Conservation (phyloP, 2,888 invertebrate genomes). For the Alloplasta piceator region DNA sequence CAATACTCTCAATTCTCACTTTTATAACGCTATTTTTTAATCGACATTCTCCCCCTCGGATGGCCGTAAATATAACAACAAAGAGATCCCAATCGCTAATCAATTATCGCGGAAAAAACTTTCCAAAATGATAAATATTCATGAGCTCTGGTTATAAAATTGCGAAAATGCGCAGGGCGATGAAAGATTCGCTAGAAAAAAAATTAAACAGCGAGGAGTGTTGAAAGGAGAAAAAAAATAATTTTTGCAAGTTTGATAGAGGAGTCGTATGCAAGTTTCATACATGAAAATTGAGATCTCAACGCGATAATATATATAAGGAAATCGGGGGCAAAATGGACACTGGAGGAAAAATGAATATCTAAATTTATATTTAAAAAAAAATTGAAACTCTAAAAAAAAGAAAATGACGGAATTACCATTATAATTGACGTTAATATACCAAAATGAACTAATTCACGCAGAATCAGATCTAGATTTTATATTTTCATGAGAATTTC, state of each 20-base stretch:
- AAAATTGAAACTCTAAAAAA: no score
- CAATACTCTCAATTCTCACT: background rate
- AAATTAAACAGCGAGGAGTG: background rate
- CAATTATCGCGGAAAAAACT: constrained; percentile 36
- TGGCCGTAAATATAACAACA: background rate
- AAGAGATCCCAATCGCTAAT: constrained; percentile 41
- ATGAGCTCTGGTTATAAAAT: constrained; percentile 37
- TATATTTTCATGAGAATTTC: no score
- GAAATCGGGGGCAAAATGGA: no score
- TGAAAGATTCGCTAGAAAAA: constrained; percentile 40
- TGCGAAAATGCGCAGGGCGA: constrained; percentile 25
- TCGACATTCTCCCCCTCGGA: background rate
- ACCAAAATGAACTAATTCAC: no score
- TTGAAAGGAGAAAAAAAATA: background rate
- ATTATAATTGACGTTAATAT: no score
- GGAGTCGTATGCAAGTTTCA: constrained; percentile 37
- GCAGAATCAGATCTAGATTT: no score
- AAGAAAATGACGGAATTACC: no score
- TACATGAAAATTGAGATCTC: constrained; percentile 43
- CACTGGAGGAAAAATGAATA: no score
- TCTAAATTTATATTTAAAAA: no score
- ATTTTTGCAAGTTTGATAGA: constrained; percentile 33
- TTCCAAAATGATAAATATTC: constrained; percentile 51
- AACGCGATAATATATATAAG: background rate
- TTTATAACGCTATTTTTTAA: background rate